Percentiles rank a stretch among this genome's conserved stretches.
Evolutionary conservation across 2,888 invertebrate species (phyloP).

Genomic region (Drosophila rellima): DNA sequence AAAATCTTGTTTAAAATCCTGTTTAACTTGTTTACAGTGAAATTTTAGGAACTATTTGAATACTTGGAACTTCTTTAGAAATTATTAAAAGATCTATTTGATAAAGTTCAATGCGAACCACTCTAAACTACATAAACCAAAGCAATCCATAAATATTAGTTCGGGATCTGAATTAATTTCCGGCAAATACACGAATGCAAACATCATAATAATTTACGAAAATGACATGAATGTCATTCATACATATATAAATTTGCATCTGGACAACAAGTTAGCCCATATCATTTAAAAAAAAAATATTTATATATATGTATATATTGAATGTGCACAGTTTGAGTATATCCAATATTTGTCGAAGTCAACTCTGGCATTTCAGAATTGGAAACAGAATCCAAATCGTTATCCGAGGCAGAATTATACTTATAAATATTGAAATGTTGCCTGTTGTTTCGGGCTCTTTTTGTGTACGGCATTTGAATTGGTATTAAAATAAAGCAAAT

Average conservation of each 20-base stretch:
- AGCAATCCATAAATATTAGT: constrained; percentile 1
- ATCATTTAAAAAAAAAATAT: constrained; percentile 30
- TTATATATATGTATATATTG: background rate
- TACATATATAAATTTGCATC: constrained; percentile 13
- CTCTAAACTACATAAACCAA: background rate
- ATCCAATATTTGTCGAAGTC: constrained; percentile 44
- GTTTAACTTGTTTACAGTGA: constrained; percentile 6
- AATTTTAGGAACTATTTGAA: constrained; percentile 7
- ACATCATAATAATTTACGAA: constrained; percentile 23
- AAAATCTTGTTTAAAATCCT: constrained; percentile 2
- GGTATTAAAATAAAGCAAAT: constrained; percentile 56
- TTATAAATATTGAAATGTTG: constrained; percentile 54
- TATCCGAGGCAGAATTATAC: constrained; percentile 23
- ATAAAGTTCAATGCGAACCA: background rate
- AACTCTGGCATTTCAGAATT: constrained; percentile 73
- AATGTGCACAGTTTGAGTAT: constrained; percentile 13
- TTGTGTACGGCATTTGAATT: constrained; percentile 11
- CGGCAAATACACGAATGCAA: constrained; percentile 7
- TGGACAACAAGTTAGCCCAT: constrained; percentile 60
- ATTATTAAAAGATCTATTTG: constrained; percentile 2
- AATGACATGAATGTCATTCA: constrained; percentile 13
- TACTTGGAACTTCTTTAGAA: background rate
- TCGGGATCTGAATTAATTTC: constrained; percentile 6
- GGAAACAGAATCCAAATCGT: constrained; percentile 3
- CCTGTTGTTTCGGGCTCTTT: constrained; percentile 8